These are phyloP conservation scores for Steatornis caripensis DNA, from an alignment of 2,113 vertebrate species.

Conservation along the genomic window DNA sequence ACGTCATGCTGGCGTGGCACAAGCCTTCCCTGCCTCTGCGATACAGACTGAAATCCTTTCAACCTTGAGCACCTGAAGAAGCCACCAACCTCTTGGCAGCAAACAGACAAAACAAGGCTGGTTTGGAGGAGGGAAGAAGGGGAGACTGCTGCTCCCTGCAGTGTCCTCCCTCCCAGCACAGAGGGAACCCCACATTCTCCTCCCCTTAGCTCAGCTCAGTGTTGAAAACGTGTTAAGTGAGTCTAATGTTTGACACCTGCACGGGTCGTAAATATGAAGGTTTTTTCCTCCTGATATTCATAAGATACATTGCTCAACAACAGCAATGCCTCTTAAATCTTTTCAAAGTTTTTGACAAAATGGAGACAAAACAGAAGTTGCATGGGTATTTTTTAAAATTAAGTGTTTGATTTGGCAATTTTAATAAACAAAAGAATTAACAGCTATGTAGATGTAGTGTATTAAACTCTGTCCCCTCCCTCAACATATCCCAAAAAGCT, in stretches of 20 bases:
- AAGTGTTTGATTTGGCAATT: not conserved
- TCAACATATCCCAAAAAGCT: not conserved
- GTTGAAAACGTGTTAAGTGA: not conserved
- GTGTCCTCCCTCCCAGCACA: not conserved
- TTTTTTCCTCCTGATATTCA: fast-evolving
- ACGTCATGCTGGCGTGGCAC: not conserved
- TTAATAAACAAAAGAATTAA: not conserved
- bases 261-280: not conserved
- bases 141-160: not conserved
- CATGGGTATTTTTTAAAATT: not conserved
- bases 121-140: not conserved
- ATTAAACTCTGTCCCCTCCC: not conserved
- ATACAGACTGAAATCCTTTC: not conserved
- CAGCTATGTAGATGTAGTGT: not conserved
- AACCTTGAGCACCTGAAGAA: not conserved
- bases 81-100: not conserved
- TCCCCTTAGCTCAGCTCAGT: not conserved
- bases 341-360: not conserved
- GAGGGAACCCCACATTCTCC: not conserved
- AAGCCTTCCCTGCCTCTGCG: not conserved
- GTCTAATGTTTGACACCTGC: not conserved
- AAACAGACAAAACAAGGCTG: not conserved
- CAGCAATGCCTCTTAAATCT: not conserved
- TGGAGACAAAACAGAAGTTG: not conserved
- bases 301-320: not conserved